Percentiles rank a stretch among this genome's conserved stretches.
Conservation (phyloP, 2,113 vertebrate genomes). For the Aythya baeri region DNA sequence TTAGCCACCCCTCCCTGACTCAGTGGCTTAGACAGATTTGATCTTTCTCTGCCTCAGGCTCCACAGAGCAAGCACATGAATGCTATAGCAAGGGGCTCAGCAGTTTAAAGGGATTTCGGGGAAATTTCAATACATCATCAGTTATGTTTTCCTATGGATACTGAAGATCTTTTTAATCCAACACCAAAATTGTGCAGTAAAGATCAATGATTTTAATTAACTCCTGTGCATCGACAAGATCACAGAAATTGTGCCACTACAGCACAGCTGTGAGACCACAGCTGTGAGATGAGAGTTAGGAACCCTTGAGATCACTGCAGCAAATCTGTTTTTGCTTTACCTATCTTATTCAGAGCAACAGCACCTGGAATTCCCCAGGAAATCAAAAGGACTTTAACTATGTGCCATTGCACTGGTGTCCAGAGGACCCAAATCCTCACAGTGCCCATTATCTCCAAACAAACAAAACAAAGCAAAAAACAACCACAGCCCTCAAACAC, state of each 20-base stretch:
- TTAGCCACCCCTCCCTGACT: background rate
- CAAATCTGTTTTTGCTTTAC: background rate
- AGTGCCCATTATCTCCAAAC: too few species aligned
- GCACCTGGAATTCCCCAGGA: background rate
- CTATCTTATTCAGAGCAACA: background rate
- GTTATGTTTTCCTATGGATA: background rate
- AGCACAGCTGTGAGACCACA: background rate
- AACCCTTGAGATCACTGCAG: background rate
- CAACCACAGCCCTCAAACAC: too few species aligned
- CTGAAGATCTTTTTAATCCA: background rate
- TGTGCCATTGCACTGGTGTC: fast-evolving
- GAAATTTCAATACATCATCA: background rate
- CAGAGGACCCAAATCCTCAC: background rate
- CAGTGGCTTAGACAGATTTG: background rate
- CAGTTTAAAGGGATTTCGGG: background rate
- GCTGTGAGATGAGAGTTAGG: background rate
- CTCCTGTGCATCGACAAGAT: background rate
- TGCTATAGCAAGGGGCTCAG: background rate
- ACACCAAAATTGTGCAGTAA: background rate
- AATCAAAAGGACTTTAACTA: background rate
- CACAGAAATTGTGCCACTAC: background rate
- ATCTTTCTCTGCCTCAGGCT: background rate
- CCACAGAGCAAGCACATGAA: background rate
- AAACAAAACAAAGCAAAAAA: too few species aligned
- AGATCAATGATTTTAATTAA: background rate